Conservation (phyloP, 2,113 vertebrate genomes). For the Phrynocephalus versicolor region DNA sequence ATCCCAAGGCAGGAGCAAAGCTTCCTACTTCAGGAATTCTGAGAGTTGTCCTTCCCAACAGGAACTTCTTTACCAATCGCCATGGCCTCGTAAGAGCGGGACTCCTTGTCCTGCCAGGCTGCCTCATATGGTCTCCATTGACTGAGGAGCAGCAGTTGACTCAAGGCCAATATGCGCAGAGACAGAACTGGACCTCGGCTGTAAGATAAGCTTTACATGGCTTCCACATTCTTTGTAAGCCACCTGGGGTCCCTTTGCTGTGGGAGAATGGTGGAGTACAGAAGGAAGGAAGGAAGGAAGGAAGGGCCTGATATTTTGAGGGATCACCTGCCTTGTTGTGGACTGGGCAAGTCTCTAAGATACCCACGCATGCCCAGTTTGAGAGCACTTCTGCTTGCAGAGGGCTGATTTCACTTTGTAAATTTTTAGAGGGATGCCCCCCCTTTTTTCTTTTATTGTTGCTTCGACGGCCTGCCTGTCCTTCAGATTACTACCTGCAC, state of each 20-base stretch:
- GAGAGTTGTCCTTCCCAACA: not conserved
- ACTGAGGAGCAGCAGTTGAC: not conserved
- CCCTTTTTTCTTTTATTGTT: too few species aligned
- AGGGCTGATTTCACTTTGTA: too few species aligned
- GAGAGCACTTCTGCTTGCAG: not conserved
- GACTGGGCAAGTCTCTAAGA: not conserved
- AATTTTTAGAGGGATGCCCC: too few species aligned
- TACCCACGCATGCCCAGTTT: not conserved
- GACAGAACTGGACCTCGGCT: too few species aligned
- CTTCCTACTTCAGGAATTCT: not conserved
- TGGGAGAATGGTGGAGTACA: too few species aligned
- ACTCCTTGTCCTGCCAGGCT: not conserved
- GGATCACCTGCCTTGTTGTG: not conserved
- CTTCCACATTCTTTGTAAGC: too few species aligned
- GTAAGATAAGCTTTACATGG: too few species aligned
- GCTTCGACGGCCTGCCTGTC: too few species aligned
- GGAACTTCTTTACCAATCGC: not conserved
- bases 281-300: too few species aligned
- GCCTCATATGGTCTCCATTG: not conserved
- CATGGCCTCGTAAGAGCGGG: too few species aligned
- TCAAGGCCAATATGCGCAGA: not conserved
- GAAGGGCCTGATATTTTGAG: not conserved
- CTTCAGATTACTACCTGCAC: too few species aligned
- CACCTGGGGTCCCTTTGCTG: too few species aligned
- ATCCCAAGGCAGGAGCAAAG: not conserved